phyloP scores from a whole-genome alignment of 2,797 vertebrate genomes.

The Helicolenus hilgendorfi region DNA sequence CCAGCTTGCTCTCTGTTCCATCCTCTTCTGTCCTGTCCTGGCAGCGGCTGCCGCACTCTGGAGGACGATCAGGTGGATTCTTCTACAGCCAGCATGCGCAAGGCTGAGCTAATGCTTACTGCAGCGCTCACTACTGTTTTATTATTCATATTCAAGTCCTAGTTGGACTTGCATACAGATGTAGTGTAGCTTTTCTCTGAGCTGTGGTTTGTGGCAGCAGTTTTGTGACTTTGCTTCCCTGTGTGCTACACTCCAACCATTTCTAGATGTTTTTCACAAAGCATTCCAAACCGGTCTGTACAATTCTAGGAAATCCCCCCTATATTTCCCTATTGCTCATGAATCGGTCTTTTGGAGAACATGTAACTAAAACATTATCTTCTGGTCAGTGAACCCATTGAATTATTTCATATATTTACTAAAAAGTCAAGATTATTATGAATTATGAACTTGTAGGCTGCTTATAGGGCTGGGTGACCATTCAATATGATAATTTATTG shows the following conservation, averaged over 20 bases:
- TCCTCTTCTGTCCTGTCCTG: constrained; percentile 53
- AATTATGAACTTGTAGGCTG: not conserved
- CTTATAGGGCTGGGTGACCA: not conserved
- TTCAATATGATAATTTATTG: too few relatives aligned
- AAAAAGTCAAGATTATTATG: not conserved
- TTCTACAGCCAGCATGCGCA: constrained; percentile 36
- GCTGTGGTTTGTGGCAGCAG: constrained; percentile 37
- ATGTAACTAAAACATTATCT: not conserved
- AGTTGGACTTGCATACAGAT: constrained; percentile 64
- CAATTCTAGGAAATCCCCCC: not conserved
- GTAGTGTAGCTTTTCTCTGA: constrained; percentile 33
- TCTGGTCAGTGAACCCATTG: constrained; percentile 12
- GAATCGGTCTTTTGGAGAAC: not conserved
- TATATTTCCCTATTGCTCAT: not conserved
- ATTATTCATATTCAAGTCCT: constrained; percentile 68
- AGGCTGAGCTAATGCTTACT: constrained; percentile 62
- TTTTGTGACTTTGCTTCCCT: constrained; percentile 34
- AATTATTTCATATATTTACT: constrained; percentile 54
- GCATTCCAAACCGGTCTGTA: not conserved
- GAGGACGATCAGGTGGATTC: constrained; percentile 68
- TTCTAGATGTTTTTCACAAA: not conserved
- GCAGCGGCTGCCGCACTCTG: constrained; percentile 49
- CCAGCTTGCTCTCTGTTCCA: constrained; percentile 34
- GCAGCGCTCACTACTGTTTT: constrained; percentile 59
- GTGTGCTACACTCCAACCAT: not conserved